phyloP scores from a whole-genome alignment of 2,113 vertebrate genomes.

The Gorsachius goisagi region DNA sequence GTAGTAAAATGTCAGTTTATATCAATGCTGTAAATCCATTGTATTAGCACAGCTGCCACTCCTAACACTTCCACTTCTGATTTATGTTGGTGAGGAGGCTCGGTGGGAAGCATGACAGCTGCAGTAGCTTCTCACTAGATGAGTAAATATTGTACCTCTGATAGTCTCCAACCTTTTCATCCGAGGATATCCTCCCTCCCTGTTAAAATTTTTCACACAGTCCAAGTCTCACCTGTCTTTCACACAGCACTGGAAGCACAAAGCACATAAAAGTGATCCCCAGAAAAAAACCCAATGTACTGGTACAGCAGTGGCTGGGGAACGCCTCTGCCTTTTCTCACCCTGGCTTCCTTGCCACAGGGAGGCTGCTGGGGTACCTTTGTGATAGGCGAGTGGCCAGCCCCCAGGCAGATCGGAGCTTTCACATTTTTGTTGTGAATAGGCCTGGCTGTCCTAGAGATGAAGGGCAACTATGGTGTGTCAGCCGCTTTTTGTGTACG shows the following conservation, averaged over 20 bases:
- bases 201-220: background rate
- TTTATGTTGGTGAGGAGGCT: background rate
- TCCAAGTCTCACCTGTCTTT: background rate
- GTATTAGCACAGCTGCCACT: constrained; percentile 13
- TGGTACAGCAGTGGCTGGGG: background rate
- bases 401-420: background rate
- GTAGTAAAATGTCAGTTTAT: background rate
- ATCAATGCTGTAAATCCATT: background rate
- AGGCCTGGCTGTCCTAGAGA: background rate
- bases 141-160: background rate
- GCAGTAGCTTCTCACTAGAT: background rate
- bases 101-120: background rate
- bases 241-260: background rate
- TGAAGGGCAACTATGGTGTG: background rate
- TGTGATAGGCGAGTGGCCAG: accelerated
- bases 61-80: background rate
- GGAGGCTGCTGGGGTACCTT: background rate
- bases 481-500: background rate
- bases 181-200: background rate
- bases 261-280: background rate
- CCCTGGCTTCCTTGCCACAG: background rate
- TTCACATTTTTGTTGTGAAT: background rate
- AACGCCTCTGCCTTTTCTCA: background rate
- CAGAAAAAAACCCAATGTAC: accelerated
- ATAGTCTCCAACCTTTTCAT: background rate